Base-by-base conservation (phyloP, 64 coral and sea anemone species). In the Montipora capricornis region DNA sequence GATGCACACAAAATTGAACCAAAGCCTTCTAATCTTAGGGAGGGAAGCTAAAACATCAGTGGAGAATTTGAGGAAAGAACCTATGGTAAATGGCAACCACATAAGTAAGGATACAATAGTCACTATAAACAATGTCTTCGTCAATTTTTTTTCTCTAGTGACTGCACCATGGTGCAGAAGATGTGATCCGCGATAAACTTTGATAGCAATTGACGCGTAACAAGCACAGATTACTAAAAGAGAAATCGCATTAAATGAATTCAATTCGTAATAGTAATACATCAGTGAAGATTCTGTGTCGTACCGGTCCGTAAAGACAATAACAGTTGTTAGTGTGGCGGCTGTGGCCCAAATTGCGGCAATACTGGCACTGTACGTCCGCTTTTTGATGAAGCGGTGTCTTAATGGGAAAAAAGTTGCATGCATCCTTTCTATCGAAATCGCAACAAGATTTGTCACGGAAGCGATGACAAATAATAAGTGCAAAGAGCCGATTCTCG, bases 111-210 rank as follows among this genome's bases (percentile, higher is more conserved):
- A 80, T 13, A 80, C 49, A 22, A 80, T 3, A 26, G 78, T 80
- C 20, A 80, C 78, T 4, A 80, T 29, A 29, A 29, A 29, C 29
- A 29, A 29, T 29, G 78, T 80, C 49, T 50, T 12, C 9, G 52
- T 80, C n/a, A 80, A 47, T 80, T 57, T 80, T 60, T 47, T 80
- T 12, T 80, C 78, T 60, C 78, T 80, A 58, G 2, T 29, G 9
- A 51, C 50, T 58, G 78, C 17, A 11, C 78, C n/a, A 24, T 80
- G 78, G 78, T 24, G 78, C 5, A 20, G n/a, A 57, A 10, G 48
- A 49, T 80, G 78, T 19, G 78, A 15, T 80, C 78, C 78, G 22
- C 16, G 22, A n/a, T 14, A 49, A 8, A 80, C n/a, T 57, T 80
- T 80, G 11, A 80, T 11, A 80, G 26, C 17, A 80, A 80, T 80